Evolutionary conservation across 2,888 invertebrate genomes (phyloP).

Genomic region (Eilema sororculum): DNA sequence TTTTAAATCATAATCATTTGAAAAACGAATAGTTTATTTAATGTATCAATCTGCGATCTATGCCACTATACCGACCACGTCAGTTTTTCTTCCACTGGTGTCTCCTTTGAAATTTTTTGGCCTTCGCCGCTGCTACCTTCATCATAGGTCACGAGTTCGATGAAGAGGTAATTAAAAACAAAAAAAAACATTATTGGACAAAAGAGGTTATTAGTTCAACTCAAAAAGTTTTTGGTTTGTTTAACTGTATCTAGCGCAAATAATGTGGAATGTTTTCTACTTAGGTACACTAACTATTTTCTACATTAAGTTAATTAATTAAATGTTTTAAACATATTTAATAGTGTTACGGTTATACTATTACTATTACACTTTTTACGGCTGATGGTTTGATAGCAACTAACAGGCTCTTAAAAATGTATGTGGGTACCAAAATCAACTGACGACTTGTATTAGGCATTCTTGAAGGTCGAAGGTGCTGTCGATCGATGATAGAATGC

Average conservation of each 20-base stretch:
- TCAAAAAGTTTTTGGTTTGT: not conserved
- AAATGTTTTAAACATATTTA: conserved; percentile 1
- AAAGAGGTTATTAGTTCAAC: conserved; percentile 2
- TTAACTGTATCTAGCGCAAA: not conserved
- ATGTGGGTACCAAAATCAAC: too few relatives aligned
- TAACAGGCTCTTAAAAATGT: not conserved
- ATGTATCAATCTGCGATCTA: too few relatives aligned
- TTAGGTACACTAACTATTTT: not conserved
- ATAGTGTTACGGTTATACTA: conserved; percentile 4
- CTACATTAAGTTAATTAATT: conserved; percentile 1
- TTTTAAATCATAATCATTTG: too few relatives aligned
- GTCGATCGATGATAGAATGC: too few relatives aligned
- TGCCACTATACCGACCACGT: too few relatives aligned
- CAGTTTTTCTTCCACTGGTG: too few relatives aligned
- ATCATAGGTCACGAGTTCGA: too few relatives aligned
- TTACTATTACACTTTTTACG: not conserved
- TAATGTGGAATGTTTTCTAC: conserved; percentile 1
- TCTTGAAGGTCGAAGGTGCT: too few relatives aligned
- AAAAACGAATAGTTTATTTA: too few relatives aligned
- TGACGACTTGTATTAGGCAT: too few relatives aligned
- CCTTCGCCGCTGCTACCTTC: too few relatives aligned
- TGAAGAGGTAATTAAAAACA: not conserved
- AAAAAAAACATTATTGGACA: not conserved
- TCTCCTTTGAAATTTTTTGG: too few relatives aligned
- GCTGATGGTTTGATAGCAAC: not conserved